These are phyloP conservation scores for Acropora tenuis DNA, from an alignment of 64 coral and sea anemone genomes.

Conservation along the genomic window DNA sequence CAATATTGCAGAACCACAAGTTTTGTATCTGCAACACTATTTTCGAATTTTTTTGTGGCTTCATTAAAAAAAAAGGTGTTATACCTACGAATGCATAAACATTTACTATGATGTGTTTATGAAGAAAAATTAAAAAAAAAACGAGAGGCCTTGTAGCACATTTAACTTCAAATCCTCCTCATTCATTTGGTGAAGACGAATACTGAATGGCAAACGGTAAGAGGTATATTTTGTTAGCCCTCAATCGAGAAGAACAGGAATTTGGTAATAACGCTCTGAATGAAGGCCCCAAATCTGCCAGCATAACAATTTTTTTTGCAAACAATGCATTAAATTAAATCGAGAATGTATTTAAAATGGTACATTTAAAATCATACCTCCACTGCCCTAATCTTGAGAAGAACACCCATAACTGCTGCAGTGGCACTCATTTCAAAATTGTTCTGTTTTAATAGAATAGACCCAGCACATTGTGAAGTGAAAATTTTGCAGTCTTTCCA, in stretches of 20 bases:
- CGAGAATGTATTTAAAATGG: too few relatives aligned
- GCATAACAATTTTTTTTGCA: neutral
- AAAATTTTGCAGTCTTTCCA: too few relatives aligned
- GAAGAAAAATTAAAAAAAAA: neutral
- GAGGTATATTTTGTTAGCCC: neutral
- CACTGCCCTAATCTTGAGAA: slow-evolving; percentile 30
- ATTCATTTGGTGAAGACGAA: neutral
- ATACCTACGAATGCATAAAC: too few relatives aligned
- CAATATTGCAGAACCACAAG: neutral
- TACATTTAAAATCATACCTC: slow-evolving; percentile 25
- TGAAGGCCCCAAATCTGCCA: too few relatives aligned
- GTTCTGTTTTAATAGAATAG: slow-evolving; percentile 47
- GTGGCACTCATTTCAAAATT: slow-evolving; percentile 49
- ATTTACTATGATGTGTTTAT: too few relatives aligned
- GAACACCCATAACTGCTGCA: neutral
- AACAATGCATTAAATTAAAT: neutral
- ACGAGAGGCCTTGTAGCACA: neutral
- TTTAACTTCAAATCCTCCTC: neutral
- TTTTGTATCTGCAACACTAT: neutral
- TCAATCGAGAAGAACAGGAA: neutral
- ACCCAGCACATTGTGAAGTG: neutral
- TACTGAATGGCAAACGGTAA: neutral
- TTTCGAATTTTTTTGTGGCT: neutral
- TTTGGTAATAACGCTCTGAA: neutral
- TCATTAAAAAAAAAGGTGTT: neutral